phyloP scores from a whole-genome alignment of 2,113 vertebrate genomes.

The Nycticebus coucang region DNA sequence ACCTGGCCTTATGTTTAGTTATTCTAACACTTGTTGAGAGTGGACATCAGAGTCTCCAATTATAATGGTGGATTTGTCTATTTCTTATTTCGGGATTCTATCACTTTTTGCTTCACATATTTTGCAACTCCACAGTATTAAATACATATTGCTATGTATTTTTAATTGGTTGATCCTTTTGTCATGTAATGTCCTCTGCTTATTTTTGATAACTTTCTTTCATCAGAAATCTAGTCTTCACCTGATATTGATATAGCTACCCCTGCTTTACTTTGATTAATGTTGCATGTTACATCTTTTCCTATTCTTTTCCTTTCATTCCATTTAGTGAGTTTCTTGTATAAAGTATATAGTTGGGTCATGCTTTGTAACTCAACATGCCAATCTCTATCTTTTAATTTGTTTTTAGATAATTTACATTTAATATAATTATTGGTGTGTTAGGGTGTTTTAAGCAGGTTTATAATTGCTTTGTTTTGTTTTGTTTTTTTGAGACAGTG shows the following conservation, averaged over 20 bases:
- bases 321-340: background rate
- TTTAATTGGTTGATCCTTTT: background rate
- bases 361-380: background rate
- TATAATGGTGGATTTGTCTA: background rate
- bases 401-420: background rate
- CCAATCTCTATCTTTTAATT: background rate
- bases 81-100: background rate
- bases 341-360: background rate
- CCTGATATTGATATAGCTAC: background rate
- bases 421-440: background rate
- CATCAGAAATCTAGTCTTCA: background rate
- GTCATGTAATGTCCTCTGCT: background rate
- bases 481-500: too few species aligned
- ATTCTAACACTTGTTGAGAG: background rate
- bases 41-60: background rate
- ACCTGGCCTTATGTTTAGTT: background rate
- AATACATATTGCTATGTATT: background rate
- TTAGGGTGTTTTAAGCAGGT: background rate
- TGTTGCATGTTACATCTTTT: background rate
- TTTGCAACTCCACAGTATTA: background rate
- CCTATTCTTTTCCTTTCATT: background rate
- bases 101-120: background rate
- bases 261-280: background rate
- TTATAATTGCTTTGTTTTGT: background rate
- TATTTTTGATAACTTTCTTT: constrained; percentile 28